Conservation (phyloP, 2,797 vertebrate species). For the Synanceia verrucosa region DNA sequence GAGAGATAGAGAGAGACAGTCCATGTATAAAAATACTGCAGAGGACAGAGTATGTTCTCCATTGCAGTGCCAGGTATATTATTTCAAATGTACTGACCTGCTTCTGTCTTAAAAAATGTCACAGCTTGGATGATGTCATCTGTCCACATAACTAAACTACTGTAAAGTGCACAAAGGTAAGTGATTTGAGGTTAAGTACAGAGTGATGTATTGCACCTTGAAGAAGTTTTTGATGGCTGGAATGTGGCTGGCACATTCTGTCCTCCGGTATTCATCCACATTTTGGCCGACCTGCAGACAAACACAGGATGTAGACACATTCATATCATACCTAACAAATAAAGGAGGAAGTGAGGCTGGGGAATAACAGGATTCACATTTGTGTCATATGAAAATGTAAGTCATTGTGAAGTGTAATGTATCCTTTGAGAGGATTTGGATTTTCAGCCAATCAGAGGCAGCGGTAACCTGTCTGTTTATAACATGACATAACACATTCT, state of each 20-base stretch:
- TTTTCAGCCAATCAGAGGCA: not conserved
- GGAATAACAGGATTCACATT: slow-evolving; percentile 35
- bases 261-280: slow-evolving; percentile 80
- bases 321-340: slow-evolving; percentile 55
- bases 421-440: no score
- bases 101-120: slow-evolving; percentile 11
- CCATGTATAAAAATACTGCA: not conserved
- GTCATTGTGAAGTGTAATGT: not conserved
- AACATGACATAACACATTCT: slow-evolving; percentile 7
- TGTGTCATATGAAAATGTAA: no score
- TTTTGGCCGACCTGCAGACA: slow-evolving; percentile 80
- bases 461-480: not conserved
- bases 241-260: slow-evolving; percentile 82
- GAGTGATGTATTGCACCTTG: slow-evolving; percentile 73
- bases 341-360: not conserved
- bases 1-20: no score
- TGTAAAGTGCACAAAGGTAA: not conserved
- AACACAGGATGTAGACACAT: slow-evolving; percentile 69
- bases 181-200: not conserved
- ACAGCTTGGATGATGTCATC: slow-evolving; percentile 1
- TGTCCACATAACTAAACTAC: not conserved
- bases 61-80: not conserved
- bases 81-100: slow-evolving; percentile 1
- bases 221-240: slow-evolving; percentile 83
- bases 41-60: not conserved